Base-by-base conservation (phyloP, 2,797 vertebrate species). In the Acridotheres tristis region DNA sequence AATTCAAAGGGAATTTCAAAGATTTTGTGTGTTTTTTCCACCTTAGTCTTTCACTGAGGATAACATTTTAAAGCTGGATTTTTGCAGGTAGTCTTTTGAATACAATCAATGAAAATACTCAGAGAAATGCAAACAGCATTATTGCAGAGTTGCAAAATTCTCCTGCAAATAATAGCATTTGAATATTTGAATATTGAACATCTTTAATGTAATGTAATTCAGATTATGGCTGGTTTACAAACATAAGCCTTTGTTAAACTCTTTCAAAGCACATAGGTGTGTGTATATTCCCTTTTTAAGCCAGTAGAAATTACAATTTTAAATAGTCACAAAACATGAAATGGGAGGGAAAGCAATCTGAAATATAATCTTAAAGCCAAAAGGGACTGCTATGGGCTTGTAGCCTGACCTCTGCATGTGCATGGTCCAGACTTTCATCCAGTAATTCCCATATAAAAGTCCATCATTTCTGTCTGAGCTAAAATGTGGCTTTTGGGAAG, bases 161-260 rank as follows among this genome's bases (percentile, higher is more conserved):
- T 93, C 30, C 20, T 82, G 23, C 53, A 89, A 92, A 92, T 90
- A 95, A 79, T 73, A 76, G 23, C 27, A 79, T 79, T 76, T 91
- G 76, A 88, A 88, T 93, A 83, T 95, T 74, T 93, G 73, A 95
- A 90, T 93, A 92, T 54, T 76, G 85, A 94, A 69, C 32, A 88
- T 18, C 11, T 67, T 86, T 91, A 78, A 32, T 53, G 13, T 72
- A 74, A 65, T 79, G 50, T 85, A 85, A 80, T 94, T 96, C 90
- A 91, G 53, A 85, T 90, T 93, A 88, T 94, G 74, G 29, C 25
- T 86, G 63, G 59, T 95, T 93, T 95, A 88, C 89, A 93, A 90
- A 88, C 53, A 88, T 85, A 91, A 91, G 22, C 55, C 36, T 38
- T 85, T 62, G 59, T 84, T 78, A 94, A 79, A 93, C 22, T 75